These are phyloP conservation scores for Hyphantria cunea DNA, from an alignment of 1,140 invertebrate genomes.

Conservation along the genomic window DNA sequence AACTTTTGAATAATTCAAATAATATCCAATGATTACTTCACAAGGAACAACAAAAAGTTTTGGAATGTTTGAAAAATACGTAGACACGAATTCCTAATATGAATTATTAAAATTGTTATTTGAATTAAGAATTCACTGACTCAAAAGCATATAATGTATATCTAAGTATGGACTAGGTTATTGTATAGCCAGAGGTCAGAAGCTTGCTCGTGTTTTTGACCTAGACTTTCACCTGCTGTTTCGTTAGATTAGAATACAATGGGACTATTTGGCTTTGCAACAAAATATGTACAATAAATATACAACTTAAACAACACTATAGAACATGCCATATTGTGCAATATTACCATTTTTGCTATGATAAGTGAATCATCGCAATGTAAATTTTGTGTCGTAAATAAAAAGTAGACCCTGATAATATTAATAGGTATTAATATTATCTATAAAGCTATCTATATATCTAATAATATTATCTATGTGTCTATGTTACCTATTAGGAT, in stretches of 20 bases:
- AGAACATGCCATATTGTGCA: too few species aligned
- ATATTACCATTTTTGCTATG: too few species aligned
- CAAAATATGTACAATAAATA: too few species aligned
- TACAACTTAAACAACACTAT: too few species aligned
- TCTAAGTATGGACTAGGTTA: conserved; percentile 12
- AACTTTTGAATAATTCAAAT: conserved; percentile 39
- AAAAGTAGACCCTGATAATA: too few species aligned
- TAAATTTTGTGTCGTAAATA: too few species aligned
- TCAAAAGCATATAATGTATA: background rate
- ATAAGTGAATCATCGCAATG: too few species aligned
- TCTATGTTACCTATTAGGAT: too few species aligned
- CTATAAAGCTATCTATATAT: too few species aligned
- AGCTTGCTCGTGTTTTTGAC: conserved; percentile 24
- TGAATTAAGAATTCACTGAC: too few species aligned
- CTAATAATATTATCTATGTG: too few species aligned
- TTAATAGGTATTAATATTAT: too few species aligned
- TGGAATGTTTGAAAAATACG: conserved; percentile 2
- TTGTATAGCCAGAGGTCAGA: conserved; percentile 20
- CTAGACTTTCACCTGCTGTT: conserved; percentile 25
- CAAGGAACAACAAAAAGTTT: conserved; percentile 10
- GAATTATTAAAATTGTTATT: background rate
- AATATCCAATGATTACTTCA: conserved; percentile 30
- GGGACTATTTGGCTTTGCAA: background rate
- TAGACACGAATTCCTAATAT: background rate
- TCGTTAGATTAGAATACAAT: conserved; percentile 7